A percentile compares a stretch with the other conserved stretches of the same genome.
These are phyloP conservation scores for Tursiops truncatus DNA, from an alignment of 2,113 vertebrate species.

Conservation along the genomic window DNA sequence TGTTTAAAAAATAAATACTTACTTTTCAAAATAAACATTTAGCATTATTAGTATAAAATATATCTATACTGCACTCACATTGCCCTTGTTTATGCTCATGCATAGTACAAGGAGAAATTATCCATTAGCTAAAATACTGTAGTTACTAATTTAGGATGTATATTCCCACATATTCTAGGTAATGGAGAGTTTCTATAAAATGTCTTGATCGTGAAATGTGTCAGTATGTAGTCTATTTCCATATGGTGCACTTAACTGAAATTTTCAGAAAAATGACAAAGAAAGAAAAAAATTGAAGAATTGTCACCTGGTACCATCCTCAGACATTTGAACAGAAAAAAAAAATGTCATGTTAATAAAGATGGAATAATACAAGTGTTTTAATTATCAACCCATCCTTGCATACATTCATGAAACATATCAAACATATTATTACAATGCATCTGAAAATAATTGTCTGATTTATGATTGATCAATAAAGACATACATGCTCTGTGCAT, in stretches of 20 bases:
- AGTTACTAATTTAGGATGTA: neutral
- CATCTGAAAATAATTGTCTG: neutral
- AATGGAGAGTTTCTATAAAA: neutral
- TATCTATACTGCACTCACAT: neutral
- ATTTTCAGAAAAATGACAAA: neutral
- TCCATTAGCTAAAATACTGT: neutral
- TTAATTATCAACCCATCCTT: neutral
- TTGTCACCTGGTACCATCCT: neutral
- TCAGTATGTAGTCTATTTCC: neutral
- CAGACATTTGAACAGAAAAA: neutral
- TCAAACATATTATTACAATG: neutral
- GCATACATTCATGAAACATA: neutral
- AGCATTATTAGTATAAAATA: neutral
- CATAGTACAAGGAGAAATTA: neutral
- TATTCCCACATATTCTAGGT: neutral
- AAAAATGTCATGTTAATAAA: neutral
- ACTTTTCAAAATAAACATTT: neutral
- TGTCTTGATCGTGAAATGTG: neutral
- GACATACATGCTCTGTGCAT: neutral
- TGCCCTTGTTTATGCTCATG: neutral
- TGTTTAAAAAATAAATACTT: neutral
- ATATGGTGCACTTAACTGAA: neutral
- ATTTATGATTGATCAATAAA: neutral
- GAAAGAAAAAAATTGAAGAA: neutral
- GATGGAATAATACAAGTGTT: neutral